Percentiles rank a stretch among this genome's conserved stretches.
phyloP scores from a whole-genome alignment of 2,888 invertebrate species.

The Hirtodrosophila histrioides region DNA sequence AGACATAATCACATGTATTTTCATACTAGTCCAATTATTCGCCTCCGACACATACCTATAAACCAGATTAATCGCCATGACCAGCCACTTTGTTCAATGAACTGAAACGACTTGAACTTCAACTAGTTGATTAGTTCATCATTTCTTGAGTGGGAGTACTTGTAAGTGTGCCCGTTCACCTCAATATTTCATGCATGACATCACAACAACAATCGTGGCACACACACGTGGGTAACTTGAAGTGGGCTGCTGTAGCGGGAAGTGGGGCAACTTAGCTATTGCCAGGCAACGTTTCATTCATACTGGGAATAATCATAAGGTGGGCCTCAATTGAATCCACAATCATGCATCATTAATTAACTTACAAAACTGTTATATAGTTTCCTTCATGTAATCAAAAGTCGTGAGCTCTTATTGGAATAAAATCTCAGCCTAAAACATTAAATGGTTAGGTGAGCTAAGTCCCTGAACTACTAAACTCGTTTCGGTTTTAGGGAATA shows the following conservation, averaged over 20 bases:
- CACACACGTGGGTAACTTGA: conserved; percentile 2
- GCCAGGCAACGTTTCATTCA: conserved; percentile 7
- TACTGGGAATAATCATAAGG: conserved; percentile 2
- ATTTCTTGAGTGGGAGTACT: conserved; percentile 26
- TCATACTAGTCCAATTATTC: too few species aligned
- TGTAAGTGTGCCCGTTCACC: conserved; percentile 57
- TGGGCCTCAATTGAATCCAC: conserved; percentile 3
- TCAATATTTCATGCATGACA: conserved; percentile 68
- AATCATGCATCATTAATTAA: conserved; percentile 6
- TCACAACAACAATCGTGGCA: conserved; percentile 51
- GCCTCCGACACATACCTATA: too few species aligned
- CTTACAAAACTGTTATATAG: not conserved
- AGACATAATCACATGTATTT: too few species aligned
- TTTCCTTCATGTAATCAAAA: too few species aligned
- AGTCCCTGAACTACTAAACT: too few species aligned
- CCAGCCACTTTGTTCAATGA: conserved; percentile 60
- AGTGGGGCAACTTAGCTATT: conserved; percentile 1
- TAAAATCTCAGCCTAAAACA: too few species aligned
- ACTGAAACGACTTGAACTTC: conserved; percentile 63
- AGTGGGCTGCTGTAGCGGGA: not conserved
- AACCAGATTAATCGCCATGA: too few species aligned
- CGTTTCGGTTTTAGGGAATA: too few species aligned
- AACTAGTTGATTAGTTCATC: conserved; percentile 62
- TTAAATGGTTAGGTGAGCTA: too few species aligned
- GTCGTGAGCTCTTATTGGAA: too few species aligned